Conservation (phyloP, 2,888 invertebrate genomes). For the Trypoxylon attenuatum region DNA sequence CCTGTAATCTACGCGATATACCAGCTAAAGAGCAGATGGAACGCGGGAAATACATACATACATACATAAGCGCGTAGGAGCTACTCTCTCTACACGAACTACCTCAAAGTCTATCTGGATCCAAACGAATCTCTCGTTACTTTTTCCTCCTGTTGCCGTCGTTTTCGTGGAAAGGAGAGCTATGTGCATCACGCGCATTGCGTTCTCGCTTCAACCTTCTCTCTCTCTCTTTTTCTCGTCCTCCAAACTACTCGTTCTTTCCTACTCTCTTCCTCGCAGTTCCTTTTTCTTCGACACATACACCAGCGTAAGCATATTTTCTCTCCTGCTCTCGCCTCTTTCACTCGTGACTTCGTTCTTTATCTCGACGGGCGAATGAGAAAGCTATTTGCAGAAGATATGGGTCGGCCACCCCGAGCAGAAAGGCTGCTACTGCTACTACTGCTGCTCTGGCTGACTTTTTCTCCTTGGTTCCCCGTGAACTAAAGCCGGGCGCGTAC, state of each 20-base stretch:
- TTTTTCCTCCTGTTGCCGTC: slow-evolving; percentile 28
- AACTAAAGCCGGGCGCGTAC: slow-evolving; percentile 30
- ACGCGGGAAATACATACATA: background rate
- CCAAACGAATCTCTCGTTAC: slow-evolving; percentile 26
- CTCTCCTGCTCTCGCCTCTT: slow-evolving; percentile 1
- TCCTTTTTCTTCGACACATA: background rate
- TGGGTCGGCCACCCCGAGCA: slow-evolving; percentile 61
- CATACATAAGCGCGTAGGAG: slow-evolving; percentile 20
- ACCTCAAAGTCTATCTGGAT: slow-evolving; percentile 44
- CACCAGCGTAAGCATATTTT: slow-evolving; percentile 30
- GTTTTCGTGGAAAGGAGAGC: slow-evolving; percentile 29
- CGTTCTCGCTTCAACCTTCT: background rate
- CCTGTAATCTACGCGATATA: slow-evolving; percentile 40
- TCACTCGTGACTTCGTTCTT: slow-evolving; percentile 37
- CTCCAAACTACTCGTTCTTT: no score
- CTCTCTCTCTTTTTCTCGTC: background rate
- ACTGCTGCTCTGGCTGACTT: no score
- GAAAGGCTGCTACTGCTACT: slow-evolving; percentile 31
- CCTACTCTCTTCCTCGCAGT: background rate
- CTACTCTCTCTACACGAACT: slow-evolving; percentile 30
- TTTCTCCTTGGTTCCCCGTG: slow-evolving; percentile 17
- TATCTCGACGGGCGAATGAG: slow-evolving; percentile 47
- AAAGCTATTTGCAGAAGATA: slow-evolving; percentile 62
- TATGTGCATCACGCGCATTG: slow-evolving; percentile 24
- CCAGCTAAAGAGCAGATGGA: slow-evolving; percentile 27